Evolutionary conservation across 1,140 invertebrate species (phyloP).

Genomic region (Gryon sp.): DNA sequence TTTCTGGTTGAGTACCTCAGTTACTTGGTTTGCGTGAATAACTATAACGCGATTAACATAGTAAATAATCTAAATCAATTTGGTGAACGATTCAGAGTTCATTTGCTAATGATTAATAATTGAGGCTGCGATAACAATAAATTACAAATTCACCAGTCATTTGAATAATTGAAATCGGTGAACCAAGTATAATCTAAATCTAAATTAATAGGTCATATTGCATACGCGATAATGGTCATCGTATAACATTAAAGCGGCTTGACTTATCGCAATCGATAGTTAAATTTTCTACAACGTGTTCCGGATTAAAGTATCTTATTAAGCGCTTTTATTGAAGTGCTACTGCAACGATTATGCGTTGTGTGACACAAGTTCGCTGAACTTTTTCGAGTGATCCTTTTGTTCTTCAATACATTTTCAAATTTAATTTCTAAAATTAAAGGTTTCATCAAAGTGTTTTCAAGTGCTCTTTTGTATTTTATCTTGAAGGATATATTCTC

Average conservation of each 20-base stretch:
- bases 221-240: slow-evolving; percentile 58
- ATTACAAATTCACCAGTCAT: slow-evolving; percentile 55
- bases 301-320: slow-evolving; percentile 31
- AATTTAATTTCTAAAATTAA: not conserved
- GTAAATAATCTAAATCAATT: slow-evolving; percentile 44
- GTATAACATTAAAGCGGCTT: slow-evolving; percentile 54
- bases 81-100: slow-evolving; percentile 51
- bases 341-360: slow-evolving; percentile 2
- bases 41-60: slow-evolving; percentile 3
- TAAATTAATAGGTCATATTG: slow-evolving; percentile 69
- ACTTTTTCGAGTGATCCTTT: not conserved
- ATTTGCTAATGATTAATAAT: slow-evolving; percentile 66
- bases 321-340: slow-evolving; percentile 17
- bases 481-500: no score
- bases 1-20: slow-evolving; percentile 9
- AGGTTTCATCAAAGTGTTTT: no score
- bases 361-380: not conserved
- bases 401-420: no score
- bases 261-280: slow-evolving; percentile 51
- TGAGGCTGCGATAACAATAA: slow-evolving; percentile 63
- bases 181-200: slow-evolving; percentile 68
- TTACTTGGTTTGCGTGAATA: slow-evolving; percentile 9
- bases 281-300: slow-evolving; percentile 43
- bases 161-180: slow-evolving; percentile 67
- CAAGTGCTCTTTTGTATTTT: no score